phyloP scores from a whole-genome alignment of 2,888 invertebrate genomes.

The Toxonevra muliebris region DNA sequence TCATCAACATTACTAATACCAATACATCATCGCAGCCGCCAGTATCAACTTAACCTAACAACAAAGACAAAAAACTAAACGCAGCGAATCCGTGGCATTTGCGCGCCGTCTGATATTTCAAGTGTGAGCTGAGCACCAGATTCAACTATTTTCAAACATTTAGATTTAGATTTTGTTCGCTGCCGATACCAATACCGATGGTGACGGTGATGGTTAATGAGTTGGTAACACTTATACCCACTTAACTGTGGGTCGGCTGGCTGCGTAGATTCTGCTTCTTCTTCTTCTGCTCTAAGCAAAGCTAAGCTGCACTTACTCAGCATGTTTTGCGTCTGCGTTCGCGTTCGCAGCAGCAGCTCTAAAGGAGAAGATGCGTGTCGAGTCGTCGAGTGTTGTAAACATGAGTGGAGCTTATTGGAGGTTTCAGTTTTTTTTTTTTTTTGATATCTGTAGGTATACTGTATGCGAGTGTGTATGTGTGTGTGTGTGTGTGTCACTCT shows the following conservation, averaged over 20 bases:
- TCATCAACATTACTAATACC: constrained; percentile 34
- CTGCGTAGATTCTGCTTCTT: constrained; percentile 10
- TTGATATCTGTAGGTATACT: too few species aligned
- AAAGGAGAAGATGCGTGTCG: background rate
- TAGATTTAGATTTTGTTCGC: too few species aligned
- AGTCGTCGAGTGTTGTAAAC: background rate
- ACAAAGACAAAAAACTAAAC: background rate
- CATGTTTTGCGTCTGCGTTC: constrained; percentile 9
- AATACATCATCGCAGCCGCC: constrained; percentile 4
- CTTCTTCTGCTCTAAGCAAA: background rate
- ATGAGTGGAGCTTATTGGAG: background rate
- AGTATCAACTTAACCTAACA: background rate
- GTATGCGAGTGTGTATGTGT: background rate
- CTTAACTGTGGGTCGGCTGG: constrained; percentile 25
- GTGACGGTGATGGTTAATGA: constrained; percentile 50
- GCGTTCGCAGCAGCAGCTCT: background rate
- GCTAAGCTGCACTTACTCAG: constrained; percentile 18
- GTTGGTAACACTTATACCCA: constrained; percentile 37
- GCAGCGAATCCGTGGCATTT: constrained; percentile 13
- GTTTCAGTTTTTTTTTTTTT: too few species aligned
- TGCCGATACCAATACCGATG: background rate
- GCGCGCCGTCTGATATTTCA: constrained; percentile 22
- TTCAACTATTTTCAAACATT: background rate
- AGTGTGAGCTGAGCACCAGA: constrained; percentile 11
- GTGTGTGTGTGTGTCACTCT: background rate